Evolutionary conservation across 2,113 vertebrate species (phyloP).

Genomic region (Neotragus moschatus): DNA sequence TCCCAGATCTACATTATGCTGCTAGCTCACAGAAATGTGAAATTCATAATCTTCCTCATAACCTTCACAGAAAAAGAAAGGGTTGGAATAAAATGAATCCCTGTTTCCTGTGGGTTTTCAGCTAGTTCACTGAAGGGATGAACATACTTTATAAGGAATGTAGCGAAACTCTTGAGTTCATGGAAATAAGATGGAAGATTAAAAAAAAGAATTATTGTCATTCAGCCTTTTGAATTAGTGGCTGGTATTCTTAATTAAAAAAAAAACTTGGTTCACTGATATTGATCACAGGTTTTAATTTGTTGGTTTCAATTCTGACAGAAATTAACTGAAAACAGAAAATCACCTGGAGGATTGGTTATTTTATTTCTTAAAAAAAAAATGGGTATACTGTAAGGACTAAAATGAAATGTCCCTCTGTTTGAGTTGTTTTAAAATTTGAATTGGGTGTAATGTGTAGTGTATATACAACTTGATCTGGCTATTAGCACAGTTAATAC

Average conservation of each 20-base stretch:
- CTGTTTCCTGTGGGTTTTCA: not conserved
- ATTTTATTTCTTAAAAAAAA: not conserved
- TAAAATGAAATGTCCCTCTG: not conserved
- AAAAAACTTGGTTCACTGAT: not conserved
- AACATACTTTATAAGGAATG: not conserved
- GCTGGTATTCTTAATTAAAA: not conserved
- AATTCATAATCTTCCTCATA: not conserved
- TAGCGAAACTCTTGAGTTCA: not conserved
- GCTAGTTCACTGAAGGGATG: not conserved
- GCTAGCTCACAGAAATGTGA: not conserved
- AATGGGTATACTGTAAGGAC: not conserved
- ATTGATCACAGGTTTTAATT: not conserved
- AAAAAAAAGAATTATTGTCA: not conserved
- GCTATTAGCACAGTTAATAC: not conserved
- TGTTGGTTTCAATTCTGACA: not conserved
- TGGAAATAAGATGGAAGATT: not conserved
- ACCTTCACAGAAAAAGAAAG: not conserved
- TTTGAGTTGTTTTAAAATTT: not conserved
- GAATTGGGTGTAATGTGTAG: not conserved
- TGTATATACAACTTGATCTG: not conserved
- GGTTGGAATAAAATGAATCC: not conserved
- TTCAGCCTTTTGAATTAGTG: not conserved
- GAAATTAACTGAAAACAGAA: not conserved
- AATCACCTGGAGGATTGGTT: not conserved
- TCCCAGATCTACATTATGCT: not conserved